Conservation (phyloP, 2,888 invertebrate species). For the Apoderus coryli region DNA sequence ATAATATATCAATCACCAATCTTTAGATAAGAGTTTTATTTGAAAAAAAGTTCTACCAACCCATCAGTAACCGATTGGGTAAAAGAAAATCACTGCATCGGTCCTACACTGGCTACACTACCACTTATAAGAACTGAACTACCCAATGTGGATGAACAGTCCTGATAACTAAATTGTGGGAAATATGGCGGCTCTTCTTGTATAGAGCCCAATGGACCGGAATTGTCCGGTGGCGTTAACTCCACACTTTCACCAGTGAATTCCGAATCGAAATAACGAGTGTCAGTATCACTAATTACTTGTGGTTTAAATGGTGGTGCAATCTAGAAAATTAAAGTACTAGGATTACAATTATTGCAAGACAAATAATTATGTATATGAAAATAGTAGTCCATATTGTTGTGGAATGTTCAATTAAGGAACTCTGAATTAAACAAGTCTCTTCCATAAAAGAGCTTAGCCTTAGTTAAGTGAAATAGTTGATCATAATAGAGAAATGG, state of each 20-base stretch:
- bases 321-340: slow-evolving; percentile 57
- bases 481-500: too few relatives aligned
- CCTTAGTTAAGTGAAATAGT: too few relatives aligned
- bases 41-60: background rate
- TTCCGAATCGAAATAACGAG: slow-evolving; percentile 94
- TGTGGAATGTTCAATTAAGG: too few relatives aligned
- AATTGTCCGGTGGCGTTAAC: slow-evolving; percentile 81
- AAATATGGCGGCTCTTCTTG: slow-evolving; percentile 58
- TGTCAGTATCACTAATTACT: slow-evolving; percentile 92
- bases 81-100: slow-evolving; percentile 27
- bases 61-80: slow-evolving; percentile 8
- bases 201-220: slow-evolving; percentile 43
- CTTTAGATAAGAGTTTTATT: too few relatives aligned
- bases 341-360: too few relatives aligned
- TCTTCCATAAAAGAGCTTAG: too few relatives aligned
- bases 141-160: slow-evolving; percentile 48
- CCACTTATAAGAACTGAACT: slow-evolving; percentile 46
- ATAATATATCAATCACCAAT: too few relatives aligned
- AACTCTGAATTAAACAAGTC: too few relatives aligned
- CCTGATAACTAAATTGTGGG: slow-evolving; percentile 76
- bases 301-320: slow-evolving; percentile 87
- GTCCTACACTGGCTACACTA: slow-evolving; percentile 41
- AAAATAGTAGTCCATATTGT: background rate
- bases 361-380: background rate
- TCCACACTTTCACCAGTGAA: slow-evolving; percentile 96